Conservation (phyloP, 1,140 invertebrate genomes). For the Asobara japonica region DNA sequence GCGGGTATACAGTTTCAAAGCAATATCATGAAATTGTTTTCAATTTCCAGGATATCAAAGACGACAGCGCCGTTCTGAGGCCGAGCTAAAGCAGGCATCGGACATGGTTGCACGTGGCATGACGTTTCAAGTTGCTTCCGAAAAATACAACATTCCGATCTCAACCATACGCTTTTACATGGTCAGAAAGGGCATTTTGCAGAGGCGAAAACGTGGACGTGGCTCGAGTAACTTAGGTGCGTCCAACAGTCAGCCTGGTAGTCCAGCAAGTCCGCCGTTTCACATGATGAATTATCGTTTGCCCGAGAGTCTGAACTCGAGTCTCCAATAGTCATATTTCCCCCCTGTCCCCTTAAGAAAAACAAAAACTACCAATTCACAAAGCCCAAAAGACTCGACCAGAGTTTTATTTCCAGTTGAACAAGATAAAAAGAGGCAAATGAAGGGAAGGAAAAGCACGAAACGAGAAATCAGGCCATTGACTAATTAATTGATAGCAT, state of each 20-base stretch:
- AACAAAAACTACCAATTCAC: slow-evolving; percentile 5
- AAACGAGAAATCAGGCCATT: slow-evolving; percentile 16
- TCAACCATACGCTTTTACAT: slow-evolving; percentile 87
- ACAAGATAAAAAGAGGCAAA: slow-evolving; percentile 28
- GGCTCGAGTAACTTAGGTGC: slow-evolving; percentile 58
- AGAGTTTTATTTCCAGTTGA: not conserved
- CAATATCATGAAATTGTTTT: not conserved
- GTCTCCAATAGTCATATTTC: slow-evolving; percentile 60
- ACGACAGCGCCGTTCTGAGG: slow-evolving; percentile 76
- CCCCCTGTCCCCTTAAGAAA: no score
- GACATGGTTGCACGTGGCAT: slow-evolving; percentile 82
- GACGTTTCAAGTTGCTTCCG: slow-evolving; percentile 84
- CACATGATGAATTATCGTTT: slow-evolving; percentile 80
- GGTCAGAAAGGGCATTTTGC: slow-evolving; percentile 82
- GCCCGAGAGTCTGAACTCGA: slow-evolving; percentile 68
- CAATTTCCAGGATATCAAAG: slow-evolving; percentile 60
- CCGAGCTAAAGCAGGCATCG: slow-evolving; percentile 78
- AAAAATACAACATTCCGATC: slow-evolving; percentile 85
- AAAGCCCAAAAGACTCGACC: slow-evolving; percentile 26
- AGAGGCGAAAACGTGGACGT: slow-evolving; percentile 76
- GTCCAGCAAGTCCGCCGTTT: slow-evolving; percentile 73
- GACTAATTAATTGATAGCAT: slow-evolving; percentile 6
- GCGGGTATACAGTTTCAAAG: no score
- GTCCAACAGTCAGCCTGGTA: slow-evolving; percentile 64
- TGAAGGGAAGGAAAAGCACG: slow-evolving; percentile 15